phyloP scores from a whole-genome alignment of 2,113 vertebrate genomes.

The Manacus vitellinus region DNA sequence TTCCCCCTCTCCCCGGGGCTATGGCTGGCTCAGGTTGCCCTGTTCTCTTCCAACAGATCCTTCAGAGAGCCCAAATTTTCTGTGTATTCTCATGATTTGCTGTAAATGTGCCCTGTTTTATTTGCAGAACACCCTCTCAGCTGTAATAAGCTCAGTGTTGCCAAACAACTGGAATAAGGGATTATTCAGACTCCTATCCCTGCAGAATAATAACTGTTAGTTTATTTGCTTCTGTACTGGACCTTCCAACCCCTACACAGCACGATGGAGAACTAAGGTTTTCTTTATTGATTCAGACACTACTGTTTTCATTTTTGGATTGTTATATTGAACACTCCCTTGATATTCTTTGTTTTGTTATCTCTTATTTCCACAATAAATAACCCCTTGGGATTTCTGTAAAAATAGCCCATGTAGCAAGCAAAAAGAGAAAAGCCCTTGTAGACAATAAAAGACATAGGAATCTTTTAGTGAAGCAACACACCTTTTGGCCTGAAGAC shows the following conservation, averaged over 20 bases:
- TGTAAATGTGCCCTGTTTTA: background rate
- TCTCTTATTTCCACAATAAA: background rate
- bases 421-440: background rate
- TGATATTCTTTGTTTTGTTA: background rate
- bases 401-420: background rate
- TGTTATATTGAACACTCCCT: background rate
- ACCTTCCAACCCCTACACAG: slow-evolving; percentile 1
- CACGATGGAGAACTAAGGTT: background rate
- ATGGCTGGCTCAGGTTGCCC: background rate
- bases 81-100: background rate
- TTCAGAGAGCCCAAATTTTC: background rate
- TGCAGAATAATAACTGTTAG: slow-evolving; percentile 21
- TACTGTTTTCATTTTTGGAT: background rate
- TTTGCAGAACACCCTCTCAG: background rate
- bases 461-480: background rate
- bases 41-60: background rate
- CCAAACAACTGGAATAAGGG: slow-evolving; percentile 21
- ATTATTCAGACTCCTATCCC: background rate
- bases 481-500: background rate
- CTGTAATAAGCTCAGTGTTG: slow-evolving; percentile 2
- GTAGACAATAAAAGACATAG: background rate
- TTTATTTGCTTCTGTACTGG: slow-evolving; percentile 26
- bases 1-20: background rate
- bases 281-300: background rate
- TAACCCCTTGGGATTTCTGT: background rate